These are phyloP conservation scores for Zaprionus kolodkinae DNA, from an alignment of 1,140 invertebrate genomes.

Conservation along the genomic window DNA sequence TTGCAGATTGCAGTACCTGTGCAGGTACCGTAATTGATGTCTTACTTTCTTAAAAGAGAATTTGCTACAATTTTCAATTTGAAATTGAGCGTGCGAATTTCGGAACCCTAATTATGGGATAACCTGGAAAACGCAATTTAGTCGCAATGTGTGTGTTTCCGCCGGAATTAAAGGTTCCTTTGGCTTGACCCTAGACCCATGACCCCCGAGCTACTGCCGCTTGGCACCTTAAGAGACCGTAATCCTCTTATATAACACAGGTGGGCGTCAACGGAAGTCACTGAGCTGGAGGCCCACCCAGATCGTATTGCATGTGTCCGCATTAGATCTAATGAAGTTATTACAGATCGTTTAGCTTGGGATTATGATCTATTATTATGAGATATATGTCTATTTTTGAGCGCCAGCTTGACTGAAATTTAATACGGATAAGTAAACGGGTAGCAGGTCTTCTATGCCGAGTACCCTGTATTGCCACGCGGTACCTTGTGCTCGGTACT, in stretches of 20 bases:
- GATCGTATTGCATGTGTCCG: conserved; percentile 29
- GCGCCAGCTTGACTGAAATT: neutral
- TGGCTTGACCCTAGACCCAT: neutral
- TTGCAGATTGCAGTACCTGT: conserved; percentile 19
- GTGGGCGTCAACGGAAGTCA: conserved; percentile 73
- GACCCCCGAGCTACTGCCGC: neutral
- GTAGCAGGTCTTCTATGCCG: neutral
- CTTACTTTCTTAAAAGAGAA: conserved; percentile 45
- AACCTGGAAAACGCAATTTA: conserved; percentile 19
- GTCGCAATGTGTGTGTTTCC: conserved; percentile 57
- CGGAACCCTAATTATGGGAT: conserved; percentile 76
- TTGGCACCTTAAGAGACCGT: conserved; percentile 60
- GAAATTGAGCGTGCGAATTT: conserved; percentile 82
- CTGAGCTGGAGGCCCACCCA: conserved; percentile 65
- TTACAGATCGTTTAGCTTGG: conserved; percentile 42
- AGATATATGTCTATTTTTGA: neutral
- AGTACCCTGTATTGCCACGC: neutral
- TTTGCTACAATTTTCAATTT: conserved; percentile 75
- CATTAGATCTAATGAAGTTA: conserved; percentile 62
- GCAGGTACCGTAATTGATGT: conserved; percentile 63
- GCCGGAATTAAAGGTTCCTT: conserved; percentile 72
- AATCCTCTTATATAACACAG: conserved; percentile 66
- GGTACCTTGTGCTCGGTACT: neutral
- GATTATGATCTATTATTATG: neutral
- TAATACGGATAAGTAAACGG: neutral